phyloP scores from a whole-genome alignment of 1,140 invertebrate genomes.

The Papilio machaon region DNA sequence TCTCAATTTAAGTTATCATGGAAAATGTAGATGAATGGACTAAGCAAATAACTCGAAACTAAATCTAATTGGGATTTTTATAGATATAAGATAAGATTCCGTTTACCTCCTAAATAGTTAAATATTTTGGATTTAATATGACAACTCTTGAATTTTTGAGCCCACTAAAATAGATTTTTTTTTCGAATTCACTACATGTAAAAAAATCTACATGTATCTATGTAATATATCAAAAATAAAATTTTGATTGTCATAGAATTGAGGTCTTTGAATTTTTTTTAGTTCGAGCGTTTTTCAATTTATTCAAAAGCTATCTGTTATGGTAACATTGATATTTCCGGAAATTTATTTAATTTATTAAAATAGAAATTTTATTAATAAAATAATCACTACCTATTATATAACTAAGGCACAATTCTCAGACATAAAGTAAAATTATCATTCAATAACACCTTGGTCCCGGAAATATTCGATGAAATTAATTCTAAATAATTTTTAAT shows the following conservation, averaged over 20 bases:
- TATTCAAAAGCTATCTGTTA: neutral
- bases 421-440: constrained; percentile 34
- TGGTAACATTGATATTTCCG: constrained; percentile 23
- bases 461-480: constrained; percentile 32
- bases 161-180: neutral
- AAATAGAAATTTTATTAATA: neutral
- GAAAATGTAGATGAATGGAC: constrained; percentile 4
- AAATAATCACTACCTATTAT: constrained; percentile 3
- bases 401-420: constrained; percentile 43
- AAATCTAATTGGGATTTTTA: constrained; percentile 13
- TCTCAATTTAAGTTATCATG: neutral
- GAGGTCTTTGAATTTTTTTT: neutral
- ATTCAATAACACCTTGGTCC: constrained; percentile 40
- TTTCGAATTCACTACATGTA: neutral
- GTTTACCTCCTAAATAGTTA: neutral
- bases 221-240: neutral
- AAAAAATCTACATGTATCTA: neutral
- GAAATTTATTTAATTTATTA: constrained; percentile 2
- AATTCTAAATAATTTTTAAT: constrained; percentile 24
- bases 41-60: constrained; percentile 17
- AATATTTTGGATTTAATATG: neutral
- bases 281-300: neutral
- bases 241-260: neutral
- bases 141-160: neutral
- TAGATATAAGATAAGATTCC: neutral